Base-by-base conservation (phyloP, 2,113 vertebrate species). In the Cyrtonyx montezumae region DNA sequence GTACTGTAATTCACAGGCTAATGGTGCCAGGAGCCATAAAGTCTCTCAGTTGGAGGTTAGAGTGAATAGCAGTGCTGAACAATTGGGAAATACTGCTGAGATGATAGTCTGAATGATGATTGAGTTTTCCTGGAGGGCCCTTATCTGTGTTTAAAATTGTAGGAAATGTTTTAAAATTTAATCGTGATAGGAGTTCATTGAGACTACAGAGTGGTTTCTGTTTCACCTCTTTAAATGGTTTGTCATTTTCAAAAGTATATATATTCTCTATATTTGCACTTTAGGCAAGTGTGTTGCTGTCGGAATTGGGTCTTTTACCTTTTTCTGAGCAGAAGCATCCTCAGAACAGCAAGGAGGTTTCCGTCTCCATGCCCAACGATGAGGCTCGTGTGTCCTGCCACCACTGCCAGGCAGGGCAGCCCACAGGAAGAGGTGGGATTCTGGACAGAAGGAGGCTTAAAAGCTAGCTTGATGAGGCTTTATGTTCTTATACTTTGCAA, bases 71-170 rank as follows among this genome's bases (percentile, higher is more conserved):
- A 59, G 77, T 3, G 18, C 77, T 87, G 91, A 96, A 32, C 68
- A 91, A 66, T 89, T 0, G 49, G 68, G 67, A 87, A 95, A 66
- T 20, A 46, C 94, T 62, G 87, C 95, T 95, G 94, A 91, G 93
- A 95, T 94, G 95, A 94, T 95, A 63, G 93, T 42, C 92, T 94
- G 91, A 93, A 90, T 61, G 87, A 88, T 87, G 90, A 95, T 93
- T 95, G 93, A 95, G 87, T 94, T 94, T 83, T 92, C 94, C 92
- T 95, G 91, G 91, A 95, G 95, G 93, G 94, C 91, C 74, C 82
- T 95, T 87, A 88, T 89, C 84, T 82, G 48, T 92, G 94, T 81
- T 93, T 94, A 93, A 94, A 95, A 91, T 81, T 90, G 93, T 58
- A 88, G 71, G 75, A 87, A 93, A 90, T 90, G 74, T 88, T 94